A percentile compares a stretch with the other conserved stretches of the same genome.
These are phyloP conservation scores for Anguilla anguilla DNA, from an alignment of 2,797 vertebrate species.

Conservation along the genomic window DNA sequence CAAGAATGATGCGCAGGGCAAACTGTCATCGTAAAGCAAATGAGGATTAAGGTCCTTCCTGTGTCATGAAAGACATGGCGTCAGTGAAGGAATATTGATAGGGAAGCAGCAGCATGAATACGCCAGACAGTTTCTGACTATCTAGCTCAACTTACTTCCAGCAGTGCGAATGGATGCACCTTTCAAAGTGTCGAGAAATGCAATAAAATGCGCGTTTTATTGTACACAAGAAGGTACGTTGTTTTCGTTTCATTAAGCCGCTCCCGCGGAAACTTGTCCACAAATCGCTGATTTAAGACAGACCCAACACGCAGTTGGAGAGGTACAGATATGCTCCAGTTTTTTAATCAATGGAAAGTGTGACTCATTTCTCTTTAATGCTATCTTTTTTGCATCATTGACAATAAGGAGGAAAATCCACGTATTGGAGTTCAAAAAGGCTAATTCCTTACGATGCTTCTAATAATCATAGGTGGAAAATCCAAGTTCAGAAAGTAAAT, in stretches of 20 bases:
- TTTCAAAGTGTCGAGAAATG: background rate
- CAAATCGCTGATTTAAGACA: background rate
- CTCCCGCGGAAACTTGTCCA: background rate
- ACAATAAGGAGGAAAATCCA: background rate
- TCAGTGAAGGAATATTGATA: background rate
- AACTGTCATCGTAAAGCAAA: background rate
- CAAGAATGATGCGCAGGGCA: background rate
- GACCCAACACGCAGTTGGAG: background rate
- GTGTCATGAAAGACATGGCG: background rate
- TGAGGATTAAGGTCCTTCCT: too few relatives aligned
- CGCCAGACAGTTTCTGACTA: background rate
- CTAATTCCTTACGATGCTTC: background rate
- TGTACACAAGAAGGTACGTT: background rate
- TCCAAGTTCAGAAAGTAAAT: too few relatives aligned
- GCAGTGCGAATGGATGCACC: background rate
- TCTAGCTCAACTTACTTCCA: background rate
- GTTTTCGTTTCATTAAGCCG: background rate
- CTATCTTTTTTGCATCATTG: background rate
- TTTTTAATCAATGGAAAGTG: slow-evolving; percentile 3
- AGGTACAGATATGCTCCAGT: background rate
- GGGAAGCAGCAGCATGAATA: background rate
- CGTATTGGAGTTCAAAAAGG: background rate
- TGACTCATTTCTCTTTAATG: background rate
- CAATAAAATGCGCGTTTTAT: background rate
- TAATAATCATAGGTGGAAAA: background rate